Base-by-base conservation (phyloP, 2,113 vertebrate genomes). In the Nothoprocta perdicaria region DNA sequence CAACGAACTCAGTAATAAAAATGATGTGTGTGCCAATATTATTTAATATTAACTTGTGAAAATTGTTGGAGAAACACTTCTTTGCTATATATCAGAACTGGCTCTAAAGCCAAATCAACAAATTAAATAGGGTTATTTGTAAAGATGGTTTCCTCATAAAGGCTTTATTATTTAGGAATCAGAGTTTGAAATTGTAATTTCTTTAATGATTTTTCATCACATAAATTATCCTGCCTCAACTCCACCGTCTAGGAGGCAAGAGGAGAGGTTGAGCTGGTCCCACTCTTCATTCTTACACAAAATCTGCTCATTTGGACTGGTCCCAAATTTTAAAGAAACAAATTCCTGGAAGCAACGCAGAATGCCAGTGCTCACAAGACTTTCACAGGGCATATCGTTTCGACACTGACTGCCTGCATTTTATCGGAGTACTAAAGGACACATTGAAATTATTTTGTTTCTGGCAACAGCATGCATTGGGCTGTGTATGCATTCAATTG, bases 221-320 rank as follows among this genome's bases (percentile, higher is more conserved):
- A 94, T 95, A 95, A 93, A 95, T 96, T 96, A 96, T 92, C 87
- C 92, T 81, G 67, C 95, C 85, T 93, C 89, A 94, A 72, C 72
- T 96, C 85, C 84, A 91, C 82, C 12, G 93, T 95, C 95, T 95
- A 94, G 93, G 94, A 95, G 93, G 95, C 94, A 95, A 90, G 89
- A 89, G 74, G 55, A 89, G 91, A 88, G 93, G 84, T 79, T 80
- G 67, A 80, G 80, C 88, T 76, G 85, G 92, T 95, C 86, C 75
- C 88, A 88, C 90, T 95, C 91, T 89, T 94, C 91, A 87, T 95
- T 95, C 93, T 94, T 96, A 95, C 94, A 96, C 95, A 96, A 96
- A 97, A 97, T 96, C 96, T 95, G 96, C 88, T 91, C 88, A 58
- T 94, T 95, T 94, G 89, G 77, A 84, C 14, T 2, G 55, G 69